Base-by-base conservation (phyloP, 2,797 vertebrate species). In the Mus spretus region DNA sequence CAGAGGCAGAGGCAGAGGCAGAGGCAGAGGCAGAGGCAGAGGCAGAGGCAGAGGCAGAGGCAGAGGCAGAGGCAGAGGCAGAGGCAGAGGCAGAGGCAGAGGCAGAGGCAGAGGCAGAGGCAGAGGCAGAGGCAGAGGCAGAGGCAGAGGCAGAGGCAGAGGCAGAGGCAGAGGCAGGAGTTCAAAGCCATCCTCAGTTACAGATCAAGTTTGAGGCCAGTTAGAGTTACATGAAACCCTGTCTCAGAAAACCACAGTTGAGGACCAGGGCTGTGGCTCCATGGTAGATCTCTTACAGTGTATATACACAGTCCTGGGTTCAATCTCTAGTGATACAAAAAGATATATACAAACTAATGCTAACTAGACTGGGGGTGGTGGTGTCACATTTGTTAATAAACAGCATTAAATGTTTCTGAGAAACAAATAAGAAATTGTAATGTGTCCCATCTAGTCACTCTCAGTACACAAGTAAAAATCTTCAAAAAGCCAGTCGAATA, bases 381-480 rank as follows among this genome's bases (percentile, higher is more conserved):
- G 8, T 12, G 8, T 50, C 70, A 22, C 12, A 79, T 78, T 92
- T 40, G 61, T 91, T 97, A 96, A 93, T 31, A 82, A 88, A 94
- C n/a, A 72, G n/a, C 59, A 88, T 75, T 55, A 91, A 67, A 85
- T 50, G 19, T 28, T 90, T 95, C 78, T 90, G 67, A 95, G n/a
- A 95, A 89, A 19, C 78, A 19, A 17, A 31, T 44, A 77, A 28
- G 26, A 83, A 44, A 83, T 50, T 34, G 89, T 63, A 47, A 90
- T 28, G 53, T 59, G 53, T 24, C 44, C 63, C 31, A 91, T 37
- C 92, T 92, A 93, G 63, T 67, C 13, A 89, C 24, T 84, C 65
- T 47, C 12, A 89, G 72, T 90, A 89, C 78, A 67, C n/a, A 57
- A 82, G 59, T n/a, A 22, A 95, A 93, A 90, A 89, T 44, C 28